Conservation (phyloP, 2,888 invertebrate species). For the Lithophane socia region DNA sequence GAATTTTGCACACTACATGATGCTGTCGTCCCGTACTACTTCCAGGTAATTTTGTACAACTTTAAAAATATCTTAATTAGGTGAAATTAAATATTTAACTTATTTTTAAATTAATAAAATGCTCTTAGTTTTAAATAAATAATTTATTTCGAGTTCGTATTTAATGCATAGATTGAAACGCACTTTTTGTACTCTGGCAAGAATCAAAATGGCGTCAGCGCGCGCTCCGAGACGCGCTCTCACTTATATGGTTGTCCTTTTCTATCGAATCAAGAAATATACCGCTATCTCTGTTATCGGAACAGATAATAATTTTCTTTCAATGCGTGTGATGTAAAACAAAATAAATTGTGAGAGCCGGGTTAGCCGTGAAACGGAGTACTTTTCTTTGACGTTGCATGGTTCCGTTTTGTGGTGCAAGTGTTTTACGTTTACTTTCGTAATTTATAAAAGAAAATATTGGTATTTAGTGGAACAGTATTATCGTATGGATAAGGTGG, state of each 20-base stretch:
- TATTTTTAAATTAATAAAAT: not conserved
- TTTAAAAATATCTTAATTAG: not conserved
- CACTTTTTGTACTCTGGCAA: conserved; percentile 65
- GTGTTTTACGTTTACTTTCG: conserved; percentile 76
- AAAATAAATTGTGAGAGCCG: conserved; percentile 79
- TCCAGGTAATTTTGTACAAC: not conserved
- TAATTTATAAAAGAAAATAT: conserved; percentile 68
- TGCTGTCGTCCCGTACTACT: not conserved
- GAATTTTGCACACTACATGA: not conserved
- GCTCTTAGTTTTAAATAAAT: not conserved
- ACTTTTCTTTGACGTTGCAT: conserved; percentile 81
- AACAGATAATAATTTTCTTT: conserved; percentile 69
- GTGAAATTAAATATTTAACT: not conserved
- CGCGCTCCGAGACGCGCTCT: conserved; percentile 54
- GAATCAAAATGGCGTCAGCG: conserved; percentile 64
- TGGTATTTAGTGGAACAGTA: conserved; percentile 30
- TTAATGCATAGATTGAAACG: conserved; percentile 54
- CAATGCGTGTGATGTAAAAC: conserved; percentile 67
- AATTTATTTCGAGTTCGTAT: not conserved
- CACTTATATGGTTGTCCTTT: conserved; percentile 48
- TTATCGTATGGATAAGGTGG: conserved; percentile 23
- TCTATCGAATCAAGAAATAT: conserved; percentile 46
- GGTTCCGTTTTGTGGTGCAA: conserved; percentile 77
- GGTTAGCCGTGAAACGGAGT: conserved; percentile 79
- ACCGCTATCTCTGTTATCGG: conserved; percentile 64